Evolutionary conservation across 1,140 invertebrate species (phyloP).

Genomic region (Drosophila parabipectinata): DNA sequence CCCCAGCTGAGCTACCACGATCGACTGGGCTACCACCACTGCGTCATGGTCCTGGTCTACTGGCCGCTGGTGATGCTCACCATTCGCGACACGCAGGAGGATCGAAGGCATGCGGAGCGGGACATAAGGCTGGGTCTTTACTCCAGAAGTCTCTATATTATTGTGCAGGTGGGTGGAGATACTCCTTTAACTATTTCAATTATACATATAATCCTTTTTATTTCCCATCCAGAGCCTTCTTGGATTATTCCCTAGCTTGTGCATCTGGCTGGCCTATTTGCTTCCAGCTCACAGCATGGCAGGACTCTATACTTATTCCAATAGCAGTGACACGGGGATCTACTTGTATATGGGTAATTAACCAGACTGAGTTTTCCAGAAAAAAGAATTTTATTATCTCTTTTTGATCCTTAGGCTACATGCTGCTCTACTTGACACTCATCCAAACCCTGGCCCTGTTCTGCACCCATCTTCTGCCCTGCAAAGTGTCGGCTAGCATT

Average conservation of each 20-base stretch:
- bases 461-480: conserved; percentile 85
- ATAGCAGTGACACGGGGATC: conserved; percentile 88
- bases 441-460: conserved; percentile 88
- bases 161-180: conserved; percentile 83
- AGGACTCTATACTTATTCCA: conserved; percentile 89
- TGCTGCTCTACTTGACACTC: conserved; percentile 91
- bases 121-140: conserved; percentile 93
- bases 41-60: conserved; percentile 90
- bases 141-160: conserved; percentile 90
- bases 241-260: conserved; percentile 84
- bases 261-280: conserved; percentile 91
- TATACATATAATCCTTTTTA: background rate
- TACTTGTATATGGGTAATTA: conserved; percentile 89
- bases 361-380: accelerated
- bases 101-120: conserved; percentile 89
- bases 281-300: conserved; percentile 96
- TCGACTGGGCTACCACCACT: conserved; percentile 93
- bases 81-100: conserved; percentile 88
- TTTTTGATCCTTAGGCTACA: conserved; percentile 86
- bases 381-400: background rate
- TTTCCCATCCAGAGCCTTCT: conserved; percentile 51
- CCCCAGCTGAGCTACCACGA: conserved; percentile 89
- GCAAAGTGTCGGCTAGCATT: conserved; percentile 86
- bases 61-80: conserved; percentile 91
- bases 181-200: background rate